Evolutionary conservation across 2,113 vertebrate species (phyloP), one percentile per base, ranked within the genome.

Genomic region (Malurus cyaneus): DNA sequence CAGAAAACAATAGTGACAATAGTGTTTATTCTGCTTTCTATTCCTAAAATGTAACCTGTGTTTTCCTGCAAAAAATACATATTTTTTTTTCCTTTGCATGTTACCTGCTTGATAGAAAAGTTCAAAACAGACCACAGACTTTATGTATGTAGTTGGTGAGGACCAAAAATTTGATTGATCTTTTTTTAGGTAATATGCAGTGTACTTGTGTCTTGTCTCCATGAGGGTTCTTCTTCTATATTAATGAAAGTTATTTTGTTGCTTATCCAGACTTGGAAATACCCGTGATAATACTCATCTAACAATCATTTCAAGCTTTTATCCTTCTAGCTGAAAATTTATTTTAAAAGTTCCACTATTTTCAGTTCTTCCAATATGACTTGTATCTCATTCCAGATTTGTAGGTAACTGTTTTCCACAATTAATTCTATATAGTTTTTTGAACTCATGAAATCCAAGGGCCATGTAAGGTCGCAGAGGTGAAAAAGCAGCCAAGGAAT

Each of bases 41-140:
- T 82, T 89, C 85, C 49, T 85, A 79, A 82, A 95, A 79, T 4
- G 5, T 28, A 69, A 19, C 18, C 7, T 60, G 4, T 94, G 36
- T 41, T 84, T 69, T 71, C 53, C 12, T 74, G 41, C 44, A 21
- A 23, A 89, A 84, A 71, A 56, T 9, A 32, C 0, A 0, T 12
- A 0, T 10, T 47, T 32, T 39, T 31, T 25, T 36, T 4, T 2
- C 1, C 21, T 18, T 12, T 1, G 6, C 11, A 13, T 34, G 12
- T 56, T 89, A 52, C 16, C 14, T 60, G 15, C 19, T 81, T 53
- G 19, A 46, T 84, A 44, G 10, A 77, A 92, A 61, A 72, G 69
- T 41, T 41, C 47, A 84, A 39, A 57, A 25, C 24, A 79, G 61
- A 79, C 11, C 60, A 62, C 21, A 56, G 28, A 20, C 24, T 32